Percentiles rank a stretch among this genome's conserved stretches.
Evolutionary conservation across 2,797 vertebrate species (phyloP).

Genomic region (Peromyscus eremicus): DNA sequence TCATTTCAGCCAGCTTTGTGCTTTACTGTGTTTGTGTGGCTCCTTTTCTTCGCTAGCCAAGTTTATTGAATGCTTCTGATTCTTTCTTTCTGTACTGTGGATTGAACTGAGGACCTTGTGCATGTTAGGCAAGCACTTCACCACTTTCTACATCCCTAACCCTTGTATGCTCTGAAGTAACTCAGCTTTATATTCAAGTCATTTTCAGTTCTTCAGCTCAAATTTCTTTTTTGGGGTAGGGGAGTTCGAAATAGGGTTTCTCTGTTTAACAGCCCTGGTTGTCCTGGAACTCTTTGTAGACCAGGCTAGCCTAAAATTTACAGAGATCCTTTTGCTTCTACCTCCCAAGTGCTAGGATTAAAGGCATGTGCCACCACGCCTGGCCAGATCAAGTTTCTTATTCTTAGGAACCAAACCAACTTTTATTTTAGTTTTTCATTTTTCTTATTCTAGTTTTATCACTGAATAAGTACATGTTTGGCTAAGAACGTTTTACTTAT

Average conservation of each 20-base stretch:
- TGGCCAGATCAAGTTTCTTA: background rate
- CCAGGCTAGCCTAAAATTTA: background rate
- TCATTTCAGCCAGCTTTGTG: background rate
- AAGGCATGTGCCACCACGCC: background rate
- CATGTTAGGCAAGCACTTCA: background rate
- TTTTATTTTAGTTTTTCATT: background rate
- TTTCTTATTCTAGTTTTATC: background rate
- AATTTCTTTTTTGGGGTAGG: background rate
- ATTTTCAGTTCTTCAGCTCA: background rate
- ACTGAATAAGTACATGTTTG: background rate
- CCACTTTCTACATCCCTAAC: background rate
- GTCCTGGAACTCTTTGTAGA: background rate
- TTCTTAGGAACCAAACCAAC: conserved; percentile 2
- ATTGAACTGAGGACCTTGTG: background rate
- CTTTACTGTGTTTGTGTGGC: background rate
- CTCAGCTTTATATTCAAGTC: background rate
- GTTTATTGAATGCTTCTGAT: background rate
- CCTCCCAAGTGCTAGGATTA: background rate
- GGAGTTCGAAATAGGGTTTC: background rate
- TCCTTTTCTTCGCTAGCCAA: background rate
- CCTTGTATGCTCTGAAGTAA: background rate
- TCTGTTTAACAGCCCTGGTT: background rate
- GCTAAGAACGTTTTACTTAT: conserved; percentile 4
- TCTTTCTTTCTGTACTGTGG: background rate
- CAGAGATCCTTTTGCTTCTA: background rate